Evolutionary conservation across 2,888 invertebrate species (phyloP), one percentile per base, ranked within the genome.

Genomic region (Sinodicranocentrus sp.): DNA sequence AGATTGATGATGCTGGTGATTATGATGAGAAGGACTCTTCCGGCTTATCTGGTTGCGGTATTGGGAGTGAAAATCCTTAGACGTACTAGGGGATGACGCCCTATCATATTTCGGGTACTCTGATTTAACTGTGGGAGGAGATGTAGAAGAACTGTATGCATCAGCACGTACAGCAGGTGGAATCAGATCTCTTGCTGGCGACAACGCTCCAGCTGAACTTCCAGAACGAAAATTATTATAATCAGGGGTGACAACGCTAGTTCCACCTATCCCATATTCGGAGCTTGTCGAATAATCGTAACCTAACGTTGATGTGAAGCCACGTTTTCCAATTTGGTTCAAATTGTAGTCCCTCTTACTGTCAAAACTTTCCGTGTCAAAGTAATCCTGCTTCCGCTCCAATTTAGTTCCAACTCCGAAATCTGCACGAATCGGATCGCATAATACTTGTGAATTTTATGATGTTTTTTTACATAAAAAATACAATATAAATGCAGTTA

Each of bases 381-480:
- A 82, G 68, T 52, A 82, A 28, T 73, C 82, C 57, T 82, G 82
- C 44, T 82, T 82, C 39, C 82, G 39, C 48, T 82, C 82, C 59
- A 82, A 39, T n/a, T 82, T 82, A n/a, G 59, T 68, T 43, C 75
- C 68, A 23, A 59, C 25, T 33, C 82, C 3, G 8, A 44, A 23
- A 52, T 48, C 68, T 52, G 43, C 33, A 6, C 15, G 25, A 23
- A 61, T 5, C 8, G 5, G 54, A 54, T 5, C 5, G n/a, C n/a
- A n/a, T 17, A 54, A 39, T 13, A 8, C 39, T 8, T 8, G 39
- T 6, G 13, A 39, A 39, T 13, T 39, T 6, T 13, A 6, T 13
- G 39, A 39, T 39, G 13, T 39, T 13, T 6, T 6, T 39, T 8
- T 39, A 39, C 13, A 39, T 39, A 39, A 39, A 39, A 39, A 8